These are phyloP conservation scores for Henricia sp. DNA, from an alignment of 53 echinoderm and acorn worm species.

Conservation along the genomic window DNA sequence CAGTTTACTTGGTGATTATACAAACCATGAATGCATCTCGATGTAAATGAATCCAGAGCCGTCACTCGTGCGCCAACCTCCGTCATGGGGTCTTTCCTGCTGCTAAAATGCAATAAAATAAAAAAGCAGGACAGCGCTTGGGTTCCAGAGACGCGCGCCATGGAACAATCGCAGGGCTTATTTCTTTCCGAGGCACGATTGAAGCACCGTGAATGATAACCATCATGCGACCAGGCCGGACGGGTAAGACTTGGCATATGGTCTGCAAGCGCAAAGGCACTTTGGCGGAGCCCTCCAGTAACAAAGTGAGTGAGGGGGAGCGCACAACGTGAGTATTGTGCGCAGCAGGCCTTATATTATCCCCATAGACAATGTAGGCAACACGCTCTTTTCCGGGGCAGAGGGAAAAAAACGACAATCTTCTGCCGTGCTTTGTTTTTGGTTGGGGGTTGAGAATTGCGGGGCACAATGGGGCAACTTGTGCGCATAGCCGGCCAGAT, in stretches of 20 bases:
- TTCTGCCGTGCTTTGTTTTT: conserved; percentile 62
- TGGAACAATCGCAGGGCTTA: conserved; percentile 58
- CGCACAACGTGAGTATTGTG: conserved; percentile 73
- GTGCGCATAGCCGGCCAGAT: conserved; percentile 69
- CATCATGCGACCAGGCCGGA: conserved; percentile 41
- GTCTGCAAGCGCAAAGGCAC: conserved; percentile 60
- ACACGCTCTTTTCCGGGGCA: conserved; percentile 53
- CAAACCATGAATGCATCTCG: conserved; percentile 68
- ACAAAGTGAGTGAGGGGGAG: conserved; percentile 80
- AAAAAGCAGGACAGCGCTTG: conserved; percentile 52
- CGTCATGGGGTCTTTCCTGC: conserved; percentile 45
- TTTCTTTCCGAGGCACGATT: conserved; percentile 50
- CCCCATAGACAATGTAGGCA: conserved; percentile 72
- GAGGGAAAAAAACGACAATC: conserved; percentile 41
- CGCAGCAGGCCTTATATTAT: conserved; percentile 74
- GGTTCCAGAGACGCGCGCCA: conserved; percentile 38
- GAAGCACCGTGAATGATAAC: conserved; percentile 56
- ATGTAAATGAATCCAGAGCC: conserved; percentile 67
- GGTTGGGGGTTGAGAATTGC: conserved; percentile 56
- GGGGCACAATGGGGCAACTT: conserved; percentile 59
- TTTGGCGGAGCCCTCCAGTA: conserved; percentile 67
- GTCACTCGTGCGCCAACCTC: conserved; percentile 57
- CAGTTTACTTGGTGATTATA: conserved; percentile 69
- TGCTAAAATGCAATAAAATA: conserved; percentile 57
- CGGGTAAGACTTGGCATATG: conserved; percentile 73